Percentiles rank a stretch among this genome's conserved stretches.
These are phyloP conservation scores for Cygnus atratus DNA, from an alignment of 2,113 vertebrate species.

Conservation along the genomic window DNA sequence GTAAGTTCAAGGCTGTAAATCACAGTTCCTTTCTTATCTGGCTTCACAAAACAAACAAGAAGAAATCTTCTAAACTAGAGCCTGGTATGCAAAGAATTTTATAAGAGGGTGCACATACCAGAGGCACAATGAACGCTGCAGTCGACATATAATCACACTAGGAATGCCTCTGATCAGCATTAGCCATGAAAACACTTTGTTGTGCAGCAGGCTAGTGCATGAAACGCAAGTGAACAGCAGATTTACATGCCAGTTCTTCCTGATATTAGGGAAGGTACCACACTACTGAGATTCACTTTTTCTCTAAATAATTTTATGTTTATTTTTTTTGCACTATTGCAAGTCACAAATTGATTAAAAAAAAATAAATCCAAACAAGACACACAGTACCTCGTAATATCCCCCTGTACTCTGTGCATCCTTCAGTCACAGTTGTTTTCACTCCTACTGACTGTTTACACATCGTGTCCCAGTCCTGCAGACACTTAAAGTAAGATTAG, in stretches of 20 bases:
- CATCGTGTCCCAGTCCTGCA: background rate
- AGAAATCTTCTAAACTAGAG: slow-evolving; percentile 14
- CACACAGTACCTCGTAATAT: background rate
- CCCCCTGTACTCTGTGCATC: background rate
- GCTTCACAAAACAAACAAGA: background rate
- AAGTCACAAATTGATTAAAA: background rate
- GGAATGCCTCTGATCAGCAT: slow-evolving; percentile 5
- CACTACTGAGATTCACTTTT: background rate
- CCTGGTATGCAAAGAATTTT: background rate
- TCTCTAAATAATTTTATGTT: background rate
- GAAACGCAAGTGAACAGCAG: background rate
- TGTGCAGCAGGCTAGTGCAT: background rate
- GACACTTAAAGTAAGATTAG: background rate
- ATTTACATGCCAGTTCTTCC: background rate
- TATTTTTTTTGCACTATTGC: background rate
- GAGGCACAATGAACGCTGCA: background rate
- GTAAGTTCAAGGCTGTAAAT: background rate
- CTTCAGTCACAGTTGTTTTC: background rate
- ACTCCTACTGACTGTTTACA: background rate
- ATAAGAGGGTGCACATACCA: background rate
- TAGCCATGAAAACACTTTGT: background rate
- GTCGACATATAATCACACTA: background rate
- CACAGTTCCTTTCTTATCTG: background rate
- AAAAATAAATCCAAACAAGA: background rate
- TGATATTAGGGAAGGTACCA: background rate